phyloP scores from a whole-genome alignment of 35 echinoderm and acorn worm genomes.

The Amphiura filiformis region DNA sequence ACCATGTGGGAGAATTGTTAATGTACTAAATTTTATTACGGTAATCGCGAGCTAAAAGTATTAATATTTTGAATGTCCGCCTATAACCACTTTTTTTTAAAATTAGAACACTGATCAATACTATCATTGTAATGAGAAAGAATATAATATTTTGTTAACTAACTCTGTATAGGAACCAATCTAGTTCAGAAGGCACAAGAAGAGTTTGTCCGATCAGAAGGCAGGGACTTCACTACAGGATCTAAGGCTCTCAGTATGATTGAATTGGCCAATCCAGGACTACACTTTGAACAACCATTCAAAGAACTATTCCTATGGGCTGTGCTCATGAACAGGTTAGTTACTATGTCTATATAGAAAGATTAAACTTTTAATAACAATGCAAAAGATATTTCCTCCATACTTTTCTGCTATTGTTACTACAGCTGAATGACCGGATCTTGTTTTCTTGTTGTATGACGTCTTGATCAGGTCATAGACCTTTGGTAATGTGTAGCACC shows the following conservation, averaged over 20 bases:
- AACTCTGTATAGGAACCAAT: slow-evolving; percentile 49
- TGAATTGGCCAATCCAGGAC: slow-evolving; percentile 67
- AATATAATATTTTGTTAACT: no score
- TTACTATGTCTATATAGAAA: no score
- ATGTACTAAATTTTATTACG: background rate
- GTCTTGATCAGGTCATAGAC: no score
- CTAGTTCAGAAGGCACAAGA: slow-evolving; percentile 60
- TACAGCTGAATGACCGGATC: no score
- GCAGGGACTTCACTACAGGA: slow-evolving; percentile 15
- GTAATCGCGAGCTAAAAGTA: background rate
- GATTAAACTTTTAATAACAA: no score
- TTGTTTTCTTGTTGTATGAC: no score
- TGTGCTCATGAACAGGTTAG: slow-evolving; percentile 67
- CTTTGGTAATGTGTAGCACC: no score
- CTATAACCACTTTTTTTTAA: background rate
- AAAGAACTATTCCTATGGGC: slow-evolving; percentile 79
- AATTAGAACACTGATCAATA: background rate
- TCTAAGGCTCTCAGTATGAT: slow-evolving; percentile 34
- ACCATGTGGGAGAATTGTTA: background rate
- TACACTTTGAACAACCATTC: slow-evolving; percentile 84
- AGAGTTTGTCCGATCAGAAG: slow-evolving; percentile 40
- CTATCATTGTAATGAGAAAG: no score
- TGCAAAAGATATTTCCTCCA: no score
- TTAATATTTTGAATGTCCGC: background rate
- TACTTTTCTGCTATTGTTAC: no score